phyloP scores from a whole-genome alignment of 1,140 invertebrate species.

The Calosoma granatense region DNA sequence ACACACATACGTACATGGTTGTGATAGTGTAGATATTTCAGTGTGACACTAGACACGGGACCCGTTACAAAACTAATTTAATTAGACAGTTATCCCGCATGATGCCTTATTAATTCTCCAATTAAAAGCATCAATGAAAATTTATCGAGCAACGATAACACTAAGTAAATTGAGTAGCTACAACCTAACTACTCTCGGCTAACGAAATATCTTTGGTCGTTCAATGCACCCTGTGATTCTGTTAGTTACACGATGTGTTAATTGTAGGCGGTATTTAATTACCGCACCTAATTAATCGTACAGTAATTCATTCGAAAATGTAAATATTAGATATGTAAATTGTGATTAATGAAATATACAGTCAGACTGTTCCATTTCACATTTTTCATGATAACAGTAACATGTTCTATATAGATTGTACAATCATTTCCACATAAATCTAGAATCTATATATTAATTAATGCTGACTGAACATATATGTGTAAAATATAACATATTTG shows the following conservation, averaged over 20 bases:
- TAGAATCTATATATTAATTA: no score
- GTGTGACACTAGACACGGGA: no score
- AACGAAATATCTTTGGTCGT: background rate
- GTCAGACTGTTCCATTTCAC: no score
- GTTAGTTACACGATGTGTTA: background rate
- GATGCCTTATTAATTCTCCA: slow-evolving; percentile 7
- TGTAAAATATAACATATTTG: no score
- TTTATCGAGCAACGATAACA: slow-evolving; percentile 1
- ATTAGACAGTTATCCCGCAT: slow-evolving; percentile 3
- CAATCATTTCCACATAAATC: no score
- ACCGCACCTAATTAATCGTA: background rate
- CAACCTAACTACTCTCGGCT: background rate
- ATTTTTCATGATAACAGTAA: no score
- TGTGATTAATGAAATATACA: no score
- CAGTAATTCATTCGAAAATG: background rate
- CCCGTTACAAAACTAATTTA: slow-evolving; percentile 5
- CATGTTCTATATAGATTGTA: no score
- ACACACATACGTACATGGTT: no score
- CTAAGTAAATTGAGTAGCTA: slow-evolving; percentile 1
- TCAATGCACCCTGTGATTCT: background rate
- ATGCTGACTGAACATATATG: no score
- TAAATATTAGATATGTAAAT: no score
- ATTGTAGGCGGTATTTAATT: background rate
- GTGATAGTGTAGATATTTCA: background rate
- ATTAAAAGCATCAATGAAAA: slow-evolving; percentile 8